Evolutionary conservation across 2,797 vertebrate genomes (phyloP), one percentile per base, ranked within the genome.

Genomic region (Valencia hispanica): DNA sequence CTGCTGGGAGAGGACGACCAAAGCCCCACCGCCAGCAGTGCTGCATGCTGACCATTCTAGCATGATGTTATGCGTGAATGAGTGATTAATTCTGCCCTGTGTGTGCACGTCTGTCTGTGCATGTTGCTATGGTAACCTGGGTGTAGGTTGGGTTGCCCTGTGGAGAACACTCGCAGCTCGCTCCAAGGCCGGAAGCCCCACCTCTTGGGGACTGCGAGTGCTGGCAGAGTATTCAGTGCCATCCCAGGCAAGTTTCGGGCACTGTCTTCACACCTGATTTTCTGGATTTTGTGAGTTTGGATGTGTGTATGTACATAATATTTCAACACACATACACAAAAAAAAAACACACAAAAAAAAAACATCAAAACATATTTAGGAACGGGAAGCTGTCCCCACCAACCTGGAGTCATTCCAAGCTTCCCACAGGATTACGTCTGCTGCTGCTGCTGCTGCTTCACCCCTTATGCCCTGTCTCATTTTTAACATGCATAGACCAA

Each of bases 61-160:
- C 82, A 83, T 80, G 59, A 88, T 86, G 73, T 80, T 79, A 87
- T 88, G 85, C 72, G 1, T 65, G 88, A 87, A 45, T 82, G 88
- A 90, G 79, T 86, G 91, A 92, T 88, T 87, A 84, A 86, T 72
- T 73, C 74, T 68, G 79, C 74, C 51, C 68, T 68, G 75, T 72
- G 69, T 55, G 50, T 70, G 25, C 70, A 61, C 17, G 47, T 30
- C 61, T 75, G 82, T 83, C n/a, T 82, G 73, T 74, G 55, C 53
- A 51, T 39, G 89, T 93, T 89, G 87, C 90, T 70, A 89, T 90
- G 86, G 91, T 77, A 84, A 92, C 90, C 27, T 73, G 48, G 75
- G 86, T 86, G 80, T 84, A 89, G 89, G 87, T 83, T 81, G 69
- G 77, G 79, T 77, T 84, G 75, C 80, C 89, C 90, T 78, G 75